These are phyloP conservation scores for Eueremaeus valkanovi DNA, from an alignment of 2,888 invertebrate genomes.

Conservation along the genomic window DNA sequence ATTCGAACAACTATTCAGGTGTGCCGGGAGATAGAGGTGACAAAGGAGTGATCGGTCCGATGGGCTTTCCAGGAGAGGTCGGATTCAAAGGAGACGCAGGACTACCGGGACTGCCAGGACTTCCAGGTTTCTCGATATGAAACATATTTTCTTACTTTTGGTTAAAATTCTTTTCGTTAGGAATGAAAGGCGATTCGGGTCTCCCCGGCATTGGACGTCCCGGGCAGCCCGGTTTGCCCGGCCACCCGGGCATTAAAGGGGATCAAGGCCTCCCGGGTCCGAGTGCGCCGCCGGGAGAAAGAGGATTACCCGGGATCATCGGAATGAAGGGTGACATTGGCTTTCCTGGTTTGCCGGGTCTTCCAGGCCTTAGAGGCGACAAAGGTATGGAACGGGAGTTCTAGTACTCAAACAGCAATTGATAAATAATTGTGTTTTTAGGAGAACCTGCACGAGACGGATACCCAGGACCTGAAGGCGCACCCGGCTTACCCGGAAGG, in stretches of 20 bases:
- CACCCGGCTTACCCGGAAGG: slow-evolving; percentile 1
- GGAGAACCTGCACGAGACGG: slow-evolving; percentile 47
- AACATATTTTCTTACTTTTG: no score
- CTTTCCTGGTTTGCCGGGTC: slow-evolving; percentile 70
- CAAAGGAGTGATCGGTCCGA: slow-evolving; percentile 45
- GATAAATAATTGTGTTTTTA: slow-evolving; percentile 42
- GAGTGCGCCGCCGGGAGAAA: slow-evolving; percentile 59
- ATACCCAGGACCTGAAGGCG: slow-evolving; percentile 43
- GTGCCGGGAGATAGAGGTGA: slow-evolving; percentile 56
- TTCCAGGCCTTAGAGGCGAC: slow-evolving; percentile 58
- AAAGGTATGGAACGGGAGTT: slow-evolving; percentile 49
- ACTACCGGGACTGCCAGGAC: slow-evolving; percentile 60
- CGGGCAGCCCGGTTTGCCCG: slow-evolving; percentile 47
- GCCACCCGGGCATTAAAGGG: slow-evolving; percentile 45
- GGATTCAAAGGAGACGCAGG: slow-evolving; percentile 47
- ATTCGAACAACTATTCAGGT: slow-evolving; percentile 57
- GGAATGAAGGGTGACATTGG: slow-evolving; percentile 74
- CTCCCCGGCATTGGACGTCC: slow-evolving; percentile 68
- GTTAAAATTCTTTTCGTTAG: slow-evolving; percentile 34
- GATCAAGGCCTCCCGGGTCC: slow-evolving; percentile 60
- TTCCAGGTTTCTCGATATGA: slow-evolving; percentile 58
- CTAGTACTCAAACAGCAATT: no score
- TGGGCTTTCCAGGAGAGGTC: slow-evolving; percentile 46
- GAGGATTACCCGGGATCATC: slow-evolving; percentile 64
- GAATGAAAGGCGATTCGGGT: slow-evolving; percentile 41